These are phyloP conservation scores for Sycophila sp. DNA, from an alignment of 1,140 invertebrate genomes.

Conservation along the genomic window DNA sequence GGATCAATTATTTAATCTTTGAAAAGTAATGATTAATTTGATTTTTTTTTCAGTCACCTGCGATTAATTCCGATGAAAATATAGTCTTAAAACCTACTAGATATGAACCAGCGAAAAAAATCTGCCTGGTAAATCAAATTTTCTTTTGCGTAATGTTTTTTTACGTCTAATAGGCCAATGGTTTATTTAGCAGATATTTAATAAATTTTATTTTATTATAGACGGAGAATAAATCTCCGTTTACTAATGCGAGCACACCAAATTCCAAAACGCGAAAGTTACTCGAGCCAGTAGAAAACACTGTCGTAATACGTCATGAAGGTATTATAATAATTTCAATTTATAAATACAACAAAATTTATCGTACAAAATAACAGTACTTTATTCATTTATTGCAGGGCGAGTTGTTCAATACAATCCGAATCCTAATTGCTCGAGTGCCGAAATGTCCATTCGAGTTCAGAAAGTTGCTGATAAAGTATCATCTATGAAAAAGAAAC, in stretches of 20 bases:
- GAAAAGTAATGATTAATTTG: neutral
- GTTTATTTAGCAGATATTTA: neutral
- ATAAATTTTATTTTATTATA: neutral
- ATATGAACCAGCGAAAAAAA: conserved; percentile 28
- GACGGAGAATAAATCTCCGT: conserved; percentile 17
- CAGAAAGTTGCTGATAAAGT: conserved; percentile 31
- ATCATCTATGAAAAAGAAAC: neutral
- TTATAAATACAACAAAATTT: neutral
- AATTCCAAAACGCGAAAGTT: conserved; percentile 29
- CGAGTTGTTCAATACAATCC: conserved; percentile 1
- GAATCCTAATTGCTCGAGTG: neutral
- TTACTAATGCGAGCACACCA: neutral
- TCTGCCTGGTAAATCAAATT: conserved; percentile 20
- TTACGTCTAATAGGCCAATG: neutral
- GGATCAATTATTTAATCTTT: neutral
- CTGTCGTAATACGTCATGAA: conserved; percentile 31
- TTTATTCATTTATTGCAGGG: conserved; percentile 5
- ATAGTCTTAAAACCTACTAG: conserved; percentile 12
- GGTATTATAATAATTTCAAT: neutral
- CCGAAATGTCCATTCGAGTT: conserved; percentile 26
- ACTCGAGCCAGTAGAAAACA: conserved; percentile 26
- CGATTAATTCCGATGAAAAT: neutral
- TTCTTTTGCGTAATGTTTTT: too few species aligned
- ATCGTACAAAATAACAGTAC: neutral
- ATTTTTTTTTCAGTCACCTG: conserved; percentile 21